Conservation (phyloP, 2,113 vertebrate species). For the Argyrosomus japonicus region DNA sequence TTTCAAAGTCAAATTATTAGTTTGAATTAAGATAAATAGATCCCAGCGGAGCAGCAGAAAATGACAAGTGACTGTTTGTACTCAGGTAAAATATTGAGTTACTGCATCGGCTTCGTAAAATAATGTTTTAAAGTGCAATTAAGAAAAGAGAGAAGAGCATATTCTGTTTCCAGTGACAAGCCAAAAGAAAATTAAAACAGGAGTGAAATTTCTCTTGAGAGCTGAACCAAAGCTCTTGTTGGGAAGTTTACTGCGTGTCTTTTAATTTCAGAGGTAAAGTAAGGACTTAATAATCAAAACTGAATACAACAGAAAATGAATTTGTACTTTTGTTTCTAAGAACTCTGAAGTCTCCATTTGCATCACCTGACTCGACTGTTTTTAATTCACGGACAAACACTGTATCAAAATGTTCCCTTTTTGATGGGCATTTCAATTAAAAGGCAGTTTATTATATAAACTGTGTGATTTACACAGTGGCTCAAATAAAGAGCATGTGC, state of each 20-base stretch:
- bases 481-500: background rate
- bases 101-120: background rate
- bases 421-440: slow-evolving; percentile 12
- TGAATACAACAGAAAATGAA: background rate
- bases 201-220: slow-evolving; percentile 2
- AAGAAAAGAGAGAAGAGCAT: background rate
- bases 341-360: background rate
- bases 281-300: background rate
- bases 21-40: slow-evolving; percentile 2
- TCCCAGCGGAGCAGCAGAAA: background rate
- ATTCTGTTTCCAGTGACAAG: slow-evolving; percentile 5
- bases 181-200: slow-evolving; percentile 7
- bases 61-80: background rate
- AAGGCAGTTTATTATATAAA: background rate
- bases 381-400: background rate
- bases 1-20: background rate
- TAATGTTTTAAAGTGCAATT: slow-evolving; percentile 2
- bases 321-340: too few relatives aligned
- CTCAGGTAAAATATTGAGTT: background rate
- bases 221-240: background rate
- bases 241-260: background rate
- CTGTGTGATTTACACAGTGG: background rate
- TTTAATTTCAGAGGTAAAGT: background rate
- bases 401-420: background rate
- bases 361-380: too few relatives aligned